Percentiles rank a stretch among this genome's conserved stretches.
phyloP scores from a whole-genome alignment of 1,140 invertebrate genomes.

The Drosophila tropicalis region DNA sequence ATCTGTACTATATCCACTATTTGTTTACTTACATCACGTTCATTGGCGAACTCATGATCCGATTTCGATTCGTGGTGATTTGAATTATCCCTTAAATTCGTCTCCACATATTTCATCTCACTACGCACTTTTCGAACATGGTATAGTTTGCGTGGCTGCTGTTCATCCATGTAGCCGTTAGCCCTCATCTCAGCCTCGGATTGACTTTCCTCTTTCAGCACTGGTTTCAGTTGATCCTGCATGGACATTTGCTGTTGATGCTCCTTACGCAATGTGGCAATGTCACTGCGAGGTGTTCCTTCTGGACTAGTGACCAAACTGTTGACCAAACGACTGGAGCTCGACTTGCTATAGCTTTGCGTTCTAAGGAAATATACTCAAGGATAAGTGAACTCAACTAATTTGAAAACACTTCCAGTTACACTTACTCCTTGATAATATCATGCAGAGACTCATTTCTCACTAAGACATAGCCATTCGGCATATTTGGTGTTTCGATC shows the following conservation, averaged over 20 bases:
- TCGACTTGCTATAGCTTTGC: slow-evolving; percentile 33
- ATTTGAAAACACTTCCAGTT: no score
- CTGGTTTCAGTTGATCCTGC: slow-evolving; percentile 7
- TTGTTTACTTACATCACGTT: slow-evolving; percentile 59
- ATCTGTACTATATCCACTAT: no score
- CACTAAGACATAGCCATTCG: slow-evolving; percentile 58
- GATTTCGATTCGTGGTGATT: slow-evolving; percentile 80
- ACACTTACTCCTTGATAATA: slow-evolving; percentile 58
- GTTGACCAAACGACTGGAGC: slow-evolving; percentile 51
- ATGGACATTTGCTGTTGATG: slow-evolving; percentile 23
- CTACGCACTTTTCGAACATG: slow-evolving; percentile 80
- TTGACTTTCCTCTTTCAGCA: slow-evolving; percentile 21
- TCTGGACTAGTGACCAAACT: slow-evolving; percentile 54
- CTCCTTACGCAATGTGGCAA: slow-evolving; percentile 56
- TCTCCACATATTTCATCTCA: slow-evolving; percentile 75
- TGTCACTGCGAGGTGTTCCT: slow-evolving; percentile 52
- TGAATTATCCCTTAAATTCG: slow-evolving; percentile 44
- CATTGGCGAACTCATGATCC: slow-evolving; percentile 78
- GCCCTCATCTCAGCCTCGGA: slow-evolving; percentile 21
- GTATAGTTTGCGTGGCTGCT: slow-evolving; percentile 41
- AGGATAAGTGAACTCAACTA: no score
- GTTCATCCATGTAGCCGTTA: slow-evolving; percentile 18
- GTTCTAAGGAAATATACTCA: slow-evolving; percentile 20
- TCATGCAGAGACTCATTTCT: slow-evolving; percentile 57
- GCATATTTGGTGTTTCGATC: slow-evolving; percentile 22